Base-by-base conservation (phyloP, 2,113 vertebrate species). In the Nothobranchius furzeri region DNA sequence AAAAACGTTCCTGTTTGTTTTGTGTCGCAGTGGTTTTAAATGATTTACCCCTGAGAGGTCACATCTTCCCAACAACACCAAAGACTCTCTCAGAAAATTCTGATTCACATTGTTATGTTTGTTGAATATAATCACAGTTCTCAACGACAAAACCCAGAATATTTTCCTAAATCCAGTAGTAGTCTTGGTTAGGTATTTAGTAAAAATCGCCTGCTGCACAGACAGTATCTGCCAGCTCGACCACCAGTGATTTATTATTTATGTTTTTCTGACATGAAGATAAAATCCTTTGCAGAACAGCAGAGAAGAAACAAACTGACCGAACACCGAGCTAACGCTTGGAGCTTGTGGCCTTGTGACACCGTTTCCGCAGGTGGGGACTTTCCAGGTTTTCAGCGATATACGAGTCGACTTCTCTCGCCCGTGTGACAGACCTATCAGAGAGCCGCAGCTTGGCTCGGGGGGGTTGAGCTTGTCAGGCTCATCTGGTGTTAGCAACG, bases 371-470 rank as follows among this genome's bases (percentile, higher is more conserved):
- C 75, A 67, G 75, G 68, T 65, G 2, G 66, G 79, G 75, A 79
- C 43, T 79, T 84, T 85, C 58, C 79, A 74, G 53, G 60, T 66
- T 49, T 56, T 17, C 37, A 2, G 12, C 71, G 75, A 79, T 79
- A 81, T 56, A 68, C 55, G 68, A 87, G 64, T 66, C 4, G 3
- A 46, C 50, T 54, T 14, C 46, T 51, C 40, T n/a, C 64, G 46
- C 36, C 46, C 20, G 50, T 78, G 68, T 58, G 68, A 69, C 64
- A 71, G 47, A 70, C 54, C 47, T 42, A 63, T 87, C 46, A 72
- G 12, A 49, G 70, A 78, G 65, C 24, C 13, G 9, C 17, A 5
- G 71, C 40, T 81, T 48, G 37, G 37, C 37, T 64, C 60, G 76
- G 79, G 50, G 50, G 42, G 42, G 69, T 68, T 58, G 69, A 64